Percentiles rank a stretch among this genome's conserved stretches.
phyloP scores from a whole-genome alignment of 2,797 vertebrate genomes.

The Acanthiza pusilla region DNA sequence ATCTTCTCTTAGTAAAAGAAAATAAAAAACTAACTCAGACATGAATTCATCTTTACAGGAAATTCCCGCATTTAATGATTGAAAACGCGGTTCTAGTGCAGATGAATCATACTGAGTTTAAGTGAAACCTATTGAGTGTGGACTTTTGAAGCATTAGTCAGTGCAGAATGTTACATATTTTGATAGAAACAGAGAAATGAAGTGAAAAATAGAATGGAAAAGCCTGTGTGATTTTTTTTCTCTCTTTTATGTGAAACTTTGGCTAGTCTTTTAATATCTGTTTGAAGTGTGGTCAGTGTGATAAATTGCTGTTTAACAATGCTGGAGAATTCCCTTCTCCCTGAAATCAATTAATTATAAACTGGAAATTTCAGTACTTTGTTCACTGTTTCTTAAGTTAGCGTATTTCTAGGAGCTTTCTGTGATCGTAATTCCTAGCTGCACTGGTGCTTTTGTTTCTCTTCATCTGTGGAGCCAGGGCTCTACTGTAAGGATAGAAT shows the following conservation, averaged over 20 bases:
- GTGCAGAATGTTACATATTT: conserved; percentile 29
- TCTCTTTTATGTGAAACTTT: conserved; percentile 39
- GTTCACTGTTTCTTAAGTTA: conserved; percentile 67
- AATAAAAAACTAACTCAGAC: neutral
- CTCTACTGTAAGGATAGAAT: conserved; percentile 75
- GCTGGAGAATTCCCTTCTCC: conserved; percentile 63
- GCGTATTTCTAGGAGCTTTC: conserved; percentile 69
- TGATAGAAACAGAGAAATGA: conserved; percentile 66
- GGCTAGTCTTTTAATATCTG: conserved; percentile 52
- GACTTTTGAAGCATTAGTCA: conserved; percentile 59
- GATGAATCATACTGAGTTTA: conserved; percentile 61
- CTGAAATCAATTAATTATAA: conserved; percentile 68
- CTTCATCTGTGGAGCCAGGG: conserved; percentile 67
- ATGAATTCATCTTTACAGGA: conserved; percentile 55
- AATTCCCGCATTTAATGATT: conserved; percentile 54
- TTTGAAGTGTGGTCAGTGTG: conserved; percentile 51
- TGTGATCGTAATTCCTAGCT: conserved; percentile 66
- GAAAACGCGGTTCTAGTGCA: conserved; percentile 48
- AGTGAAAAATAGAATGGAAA: conserved; percentile 67
- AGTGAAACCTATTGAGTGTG: conserved; percentile 24
- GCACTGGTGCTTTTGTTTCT: conserved; percentile 73
- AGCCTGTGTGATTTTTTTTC: conserved; percentile 17
- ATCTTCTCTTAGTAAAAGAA: neutral
- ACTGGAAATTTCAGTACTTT: conserved; percentile 68
- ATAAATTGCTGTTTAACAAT: conserved; percentile 64